Evolutionary conservation across 64 coral and sea anemone genomes (phyloP), one percentile per base, ranked within the genome.

Genomic region (Acropora yongei): DNA sequence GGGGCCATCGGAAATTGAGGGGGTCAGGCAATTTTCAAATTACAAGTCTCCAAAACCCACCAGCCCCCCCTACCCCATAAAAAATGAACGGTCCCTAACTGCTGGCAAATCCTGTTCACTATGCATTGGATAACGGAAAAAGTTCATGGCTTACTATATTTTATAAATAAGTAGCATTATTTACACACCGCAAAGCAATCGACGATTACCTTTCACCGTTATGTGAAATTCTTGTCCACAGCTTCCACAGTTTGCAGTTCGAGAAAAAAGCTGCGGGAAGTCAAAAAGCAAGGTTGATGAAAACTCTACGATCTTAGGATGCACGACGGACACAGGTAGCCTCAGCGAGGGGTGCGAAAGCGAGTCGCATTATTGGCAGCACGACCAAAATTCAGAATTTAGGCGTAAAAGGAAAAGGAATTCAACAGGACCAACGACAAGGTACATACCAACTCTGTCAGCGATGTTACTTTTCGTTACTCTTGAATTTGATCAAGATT

Each of bases 201-300:
- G 10, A 55, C 5, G 51, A 55, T 1, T 5, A 10, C 51, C 5
- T 10, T 55, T 55, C 51, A 55, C 6, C 10, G 51, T 55, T 55
- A 55, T 55, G 10, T 55, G 51, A 7, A 76, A 44, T 49, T n/a
- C 14, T 49, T 68, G 58, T 14, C 57, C n/a, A 18, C n/a, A 85
- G 82, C 82, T 85, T 48, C 82, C 82, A 68, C 65, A 67, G 41
- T 49, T 85, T 9, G 63, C 82, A 11, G 63, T 85, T 8, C 47
- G 82, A 49, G 82, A 69, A 72, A 85, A 85, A 45, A 85, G n/a
- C 16, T 72, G 82, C 10, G 17, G 82, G 9, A 85, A 85, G 72
- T 19, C 82, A 47, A 85, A 85, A 85, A 17, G n/a, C 48, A 81
- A 81, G 8, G 50, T 3, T 17, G 20, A 71, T 20, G 61, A 48